Conservation (phyloP, 2,797 vertebrate species). For the Anableps anableps region DNA sequence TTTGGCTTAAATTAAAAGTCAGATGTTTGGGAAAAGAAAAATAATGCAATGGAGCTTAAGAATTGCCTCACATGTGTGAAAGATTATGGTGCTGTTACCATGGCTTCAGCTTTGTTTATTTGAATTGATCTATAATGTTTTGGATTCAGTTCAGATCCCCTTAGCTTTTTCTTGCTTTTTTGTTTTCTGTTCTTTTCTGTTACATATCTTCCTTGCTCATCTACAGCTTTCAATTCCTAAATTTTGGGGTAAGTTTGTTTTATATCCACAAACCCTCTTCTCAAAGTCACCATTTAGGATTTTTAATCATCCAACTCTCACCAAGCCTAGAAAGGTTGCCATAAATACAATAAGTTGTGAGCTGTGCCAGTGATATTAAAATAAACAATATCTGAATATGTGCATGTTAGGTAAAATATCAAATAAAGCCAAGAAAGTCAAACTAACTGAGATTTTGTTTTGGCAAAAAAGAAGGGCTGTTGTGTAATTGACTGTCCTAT, state of each 20-base stretch:
- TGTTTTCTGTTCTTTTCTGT: background rate
- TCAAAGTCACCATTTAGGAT: background rate
- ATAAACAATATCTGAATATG: background rate
- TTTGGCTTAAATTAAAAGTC: background rate
- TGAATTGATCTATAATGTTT: background rate
- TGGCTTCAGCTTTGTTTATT: background rate
- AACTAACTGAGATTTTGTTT: background rate
- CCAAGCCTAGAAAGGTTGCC: background rate
- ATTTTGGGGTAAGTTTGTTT: background rate
- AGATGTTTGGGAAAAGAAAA: background rate
- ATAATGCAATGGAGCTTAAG: background rate
- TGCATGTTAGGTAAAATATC: background rate
- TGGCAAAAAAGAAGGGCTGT: background rate
- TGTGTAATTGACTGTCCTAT: background rate
- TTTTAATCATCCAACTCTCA: background rate
- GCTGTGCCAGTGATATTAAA: background rate
- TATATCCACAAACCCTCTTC: background rate
- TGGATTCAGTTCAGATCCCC: background rate
- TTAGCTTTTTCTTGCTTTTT: background rate
- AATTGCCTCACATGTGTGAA: background rate
- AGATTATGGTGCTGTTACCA: background rate
- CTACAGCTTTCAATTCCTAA: background rate
- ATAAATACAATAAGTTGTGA: background rate
- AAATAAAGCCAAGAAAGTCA: background rate
- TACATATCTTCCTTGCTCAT: background rate